These are phyloP conservation scores for Phymatocera aterrima DNA, from an alignment of 2,888 invertebrate species.

Conservation along the genomic window DNA sequence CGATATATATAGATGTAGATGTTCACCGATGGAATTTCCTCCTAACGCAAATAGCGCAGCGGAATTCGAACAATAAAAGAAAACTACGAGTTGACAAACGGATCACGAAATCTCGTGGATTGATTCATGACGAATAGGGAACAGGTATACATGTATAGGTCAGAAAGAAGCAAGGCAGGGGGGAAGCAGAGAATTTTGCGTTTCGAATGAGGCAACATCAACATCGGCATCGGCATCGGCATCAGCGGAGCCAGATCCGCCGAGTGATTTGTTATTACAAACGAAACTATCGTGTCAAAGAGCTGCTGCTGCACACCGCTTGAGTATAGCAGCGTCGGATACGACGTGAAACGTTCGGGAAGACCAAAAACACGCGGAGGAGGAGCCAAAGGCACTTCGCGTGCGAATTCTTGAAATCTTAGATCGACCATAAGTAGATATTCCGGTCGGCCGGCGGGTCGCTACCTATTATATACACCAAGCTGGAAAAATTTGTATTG, in stretches of 20 bases:
- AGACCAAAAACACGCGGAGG: slow-evolving; percentile 26
- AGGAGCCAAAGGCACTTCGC: slow-evolving; percentile 17
- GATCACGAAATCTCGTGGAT: slow-evolving; percentile 19
- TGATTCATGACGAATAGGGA: background rate
- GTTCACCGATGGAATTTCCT: slow-evolving; percentile 2
- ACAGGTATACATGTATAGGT: too few relatives aligned
- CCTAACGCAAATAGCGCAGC: background rate
- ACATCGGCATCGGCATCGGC: too few relatives aligned
- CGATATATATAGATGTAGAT: background rate
- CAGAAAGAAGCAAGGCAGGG: too few relatives aligned
- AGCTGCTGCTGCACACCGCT: background rate
- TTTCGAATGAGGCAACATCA: slow-evolving; percentile 42
- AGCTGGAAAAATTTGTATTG: too few relatives aligned
- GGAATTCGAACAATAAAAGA: background rate
- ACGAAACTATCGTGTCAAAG: slow-evolving; percentile 27
- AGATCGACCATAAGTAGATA: slow-evolving; percentile 34
- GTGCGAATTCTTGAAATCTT: slow-evolving; percentile 31
- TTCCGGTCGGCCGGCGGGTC: background rate
- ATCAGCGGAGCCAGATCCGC: too few relatives aligned
- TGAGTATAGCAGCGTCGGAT: background rate
- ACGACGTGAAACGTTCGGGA: background rate
- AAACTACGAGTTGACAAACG: background rate
- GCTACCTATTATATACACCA: too few relatives aligned
- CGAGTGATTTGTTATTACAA: slow-evolving; percentile 46
- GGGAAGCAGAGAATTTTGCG: background rate